Conservation (phyloP, 2,113 vertebrate genomes). For the Spizaetus ornatus region DNA sequence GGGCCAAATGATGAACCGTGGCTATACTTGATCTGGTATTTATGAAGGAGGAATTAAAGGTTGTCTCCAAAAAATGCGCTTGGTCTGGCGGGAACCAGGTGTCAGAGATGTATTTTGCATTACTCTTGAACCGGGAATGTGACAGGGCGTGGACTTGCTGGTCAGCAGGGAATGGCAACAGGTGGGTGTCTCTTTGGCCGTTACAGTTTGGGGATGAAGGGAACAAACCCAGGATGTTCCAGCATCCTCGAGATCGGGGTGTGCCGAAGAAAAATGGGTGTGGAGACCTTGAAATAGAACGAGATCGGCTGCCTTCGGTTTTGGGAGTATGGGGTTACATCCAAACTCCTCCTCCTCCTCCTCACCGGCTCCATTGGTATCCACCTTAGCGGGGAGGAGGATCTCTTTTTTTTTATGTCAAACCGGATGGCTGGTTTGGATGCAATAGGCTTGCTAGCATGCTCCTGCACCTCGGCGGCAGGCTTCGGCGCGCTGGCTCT, state of each 20-base stretch:
- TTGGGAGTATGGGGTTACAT: background rate
- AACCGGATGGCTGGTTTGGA: fast-evolving
- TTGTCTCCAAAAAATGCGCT: background rate
- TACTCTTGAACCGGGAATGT: background rate
- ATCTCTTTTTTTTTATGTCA: background rate
- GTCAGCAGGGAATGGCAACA: background rate
- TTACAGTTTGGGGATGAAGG: background rate
- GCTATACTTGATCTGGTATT: fast-evolving
- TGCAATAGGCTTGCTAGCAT: fast-evolving
- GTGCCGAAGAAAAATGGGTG: background rate
- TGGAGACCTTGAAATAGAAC: background rate
- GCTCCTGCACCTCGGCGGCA: background rate
- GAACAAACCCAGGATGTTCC: background rate
- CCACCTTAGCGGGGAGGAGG: background rate
- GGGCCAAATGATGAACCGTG: background rate
- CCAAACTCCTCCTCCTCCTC: constrained; percentile 11
- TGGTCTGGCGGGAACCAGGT: background rate
- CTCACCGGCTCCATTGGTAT: background rate
- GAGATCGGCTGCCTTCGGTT: background rate
- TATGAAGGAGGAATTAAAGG: background rate
- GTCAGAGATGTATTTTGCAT: background rate
- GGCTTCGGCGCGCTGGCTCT: no score
- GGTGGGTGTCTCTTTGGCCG: background rate
- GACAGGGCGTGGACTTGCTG: background rate
- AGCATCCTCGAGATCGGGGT: background rate